phyloP scores from a whole-genome alignment of 2,888 invertebrate genomes.

The Eutolmus rufibarbis region DNA sequence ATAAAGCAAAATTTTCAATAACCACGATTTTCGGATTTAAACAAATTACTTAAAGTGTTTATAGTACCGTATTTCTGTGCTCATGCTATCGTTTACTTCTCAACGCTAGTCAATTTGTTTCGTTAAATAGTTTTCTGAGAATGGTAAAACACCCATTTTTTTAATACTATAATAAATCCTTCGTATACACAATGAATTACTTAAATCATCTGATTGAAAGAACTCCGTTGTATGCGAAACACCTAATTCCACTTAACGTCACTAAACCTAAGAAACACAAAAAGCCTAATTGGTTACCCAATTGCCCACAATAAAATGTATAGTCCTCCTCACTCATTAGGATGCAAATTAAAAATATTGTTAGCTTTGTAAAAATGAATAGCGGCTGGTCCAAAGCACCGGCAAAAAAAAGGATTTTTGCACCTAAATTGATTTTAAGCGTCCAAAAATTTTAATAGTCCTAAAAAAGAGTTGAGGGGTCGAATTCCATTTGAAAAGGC shows the following conservation, averaged over 20 bases:
- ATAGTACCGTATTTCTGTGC: not conserved
- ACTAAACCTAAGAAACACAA: not conserved
- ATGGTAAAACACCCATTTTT: not conserved
- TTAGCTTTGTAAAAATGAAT: constrained; percentile 12
- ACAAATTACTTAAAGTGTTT: not conserved
- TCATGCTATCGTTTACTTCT: not conserved
- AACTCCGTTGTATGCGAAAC: not conserved
- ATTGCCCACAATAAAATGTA: constrained; percentile 37
- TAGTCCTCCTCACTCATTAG: constrained; percentile 13
- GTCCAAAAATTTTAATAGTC: constrained; percentile 1
- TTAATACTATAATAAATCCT: not conserved
- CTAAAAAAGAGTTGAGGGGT: not conserved
- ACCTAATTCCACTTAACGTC: constrained; percentile 20
- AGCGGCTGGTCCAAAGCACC: not conserved
- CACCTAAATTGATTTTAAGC: constrained; percentile 44
- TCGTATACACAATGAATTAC: not conserved
- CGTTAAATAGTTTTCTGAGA: not conserved
- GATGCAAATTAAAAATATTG: constrained; percentile 11
- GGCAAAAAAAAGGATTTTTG: constrained; percentile 13
- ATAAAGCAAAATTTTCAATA: not conserved
- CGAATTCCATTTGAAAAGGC: not conserved
- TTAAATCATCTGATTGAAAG: not conserved
- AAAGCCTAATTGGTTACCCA: constrained; percentile 12
- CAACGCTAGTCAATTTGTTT: not conserved
- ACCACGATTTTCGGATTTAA: not conserved